Percentiles rank a stretch among this genome's conserved stretches.
phyloP scores from a whole-genome alignment of 2,888 invertebrate genomes.

The Tachina lurida region DNA sequence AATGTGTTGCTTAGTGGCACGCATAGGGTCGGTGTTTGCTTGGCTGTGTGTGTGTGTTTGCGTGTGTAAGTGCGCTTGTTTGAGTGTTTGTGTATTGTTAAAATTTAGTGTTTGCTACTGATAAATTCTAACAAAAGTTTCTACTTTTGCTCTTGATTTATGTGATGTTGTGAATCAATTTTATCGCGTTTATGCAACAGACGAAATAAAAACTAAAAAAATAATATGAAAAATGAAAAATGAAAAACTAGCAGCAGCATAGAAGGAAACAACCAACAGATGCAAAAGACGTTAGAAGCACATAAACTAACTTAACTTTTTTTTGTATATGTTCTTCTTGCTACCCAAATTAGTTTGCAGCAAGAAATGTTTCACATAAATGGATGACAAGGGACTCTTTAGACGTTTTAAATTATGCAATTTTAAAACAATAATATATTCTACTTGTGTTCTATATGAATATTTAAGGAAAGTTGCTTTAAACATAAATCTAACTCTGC shows the following conservation, averaged over 20 bases:
- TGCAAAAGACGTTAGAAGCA: conserved; percentile 40
- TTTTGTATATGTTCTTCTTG: not conserved
- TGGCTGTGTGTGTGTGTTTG: not conserved
- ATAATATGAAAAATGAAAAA: not conserved
- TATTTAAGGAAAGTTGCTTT: not conserved
- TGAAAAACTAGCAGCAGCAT: not conserved
- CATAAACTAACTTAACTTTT: conserved; percentile 51
- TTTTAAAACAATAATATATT: conserved; percentile 36
- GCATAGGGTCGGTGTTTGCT: not conserved
- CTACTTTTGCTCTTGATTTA: conserved; percentile 78
- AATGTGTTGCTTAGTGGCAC: conserved; percentile 9
- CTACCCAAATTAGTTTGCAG: conserved; percentile 62
- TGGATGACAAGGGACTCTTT: conserved; percentile 58
- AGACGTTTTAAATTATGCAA: conserved; percentile 50
- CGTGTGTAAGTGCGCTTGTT: not conserved
- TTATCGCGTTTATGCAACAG: conserved; percentile 78
- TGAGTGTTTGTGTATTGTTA: not conserved
- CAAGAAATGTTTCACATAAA: conserved; percentile 18
- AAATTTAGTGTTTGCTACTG: conserved; percentile 68
- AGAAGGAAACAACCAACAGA: conserved; percentile 30
- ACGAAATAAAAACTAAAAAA: conserved; percentile 73
- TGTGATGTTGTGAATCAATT: conserved; percentile 82
- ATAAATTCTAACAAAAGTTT: conserved; percentile 75
- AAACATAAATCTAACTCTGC: conserved; percentile 19
- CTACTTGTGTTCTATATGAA: not conserved